These are phyloP conservation scores for Antheraea pernyi DNA, from an alignment of 1,140 invertebrate genomes.

Conservation along the genomic window DNA sequence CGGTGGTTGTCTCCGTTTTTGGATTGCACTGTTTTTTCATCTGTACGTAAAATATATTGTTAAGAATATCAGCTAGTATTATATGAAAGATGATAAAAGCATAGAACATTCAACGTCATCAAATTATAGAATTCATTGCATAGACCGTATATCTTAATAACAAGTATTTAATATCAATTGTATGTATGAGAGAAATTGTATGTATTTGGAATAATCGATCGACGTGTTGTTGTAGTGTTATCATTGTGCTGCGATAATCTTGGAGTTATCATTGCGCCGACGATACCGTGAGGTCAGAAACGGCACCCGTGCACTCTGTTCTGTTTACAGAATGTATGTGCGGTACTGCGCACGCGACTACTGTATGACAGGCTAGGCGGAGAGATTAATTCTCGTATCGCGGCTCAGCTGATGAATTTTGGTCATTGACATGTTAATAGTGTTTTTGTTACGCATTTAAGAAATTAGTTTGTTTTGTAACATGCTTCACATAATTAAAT, in stretches of 20 bases:
- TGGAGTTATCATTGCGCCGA: neutral
- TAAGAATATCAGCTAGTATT: too few relatives aligned
- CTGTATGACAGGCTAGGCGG: constrained; percentile 38
- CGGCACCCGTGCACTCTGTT: neutral
- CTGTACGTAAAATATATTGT: too few relatives aligned
- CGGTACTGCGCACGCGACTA: constrained; percentile 38
- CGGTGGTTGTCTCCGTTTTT: too few relatives aligned
- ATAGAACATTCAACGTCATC: neutral
- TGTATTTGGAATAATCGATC: neutral
- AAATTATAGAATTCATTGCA: neutral
- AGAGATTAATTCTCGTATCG: neutral
- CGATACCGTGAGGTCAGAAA: neutral
- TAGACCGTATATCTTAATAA: neutral
- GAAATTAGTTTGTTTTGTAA: neutral
- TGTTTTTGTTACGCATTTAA: neutral
- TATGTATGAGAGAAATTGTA: too few relatives aligned
- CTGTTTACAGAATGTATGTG: constrained; percentile 43
- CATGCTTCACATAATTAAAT: too few relatives aligned
- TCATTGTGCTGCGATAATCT: neutral
- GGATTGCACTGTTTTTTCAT: too few relatives aligned
- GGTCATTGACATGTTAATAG: constrained; percentile 11
- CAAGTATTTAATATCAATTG: neutral
- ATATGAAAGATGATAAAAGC: neutral
- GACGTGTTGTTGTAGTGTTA: neutral
- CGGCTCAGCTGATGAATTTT: constrained; percentile 9